Evolutionary conservation across 1,140 invertebrate species (phyloP), one percentile per base, ranked within the genome.

Genomic region (Octopus sinensis): DNA sequence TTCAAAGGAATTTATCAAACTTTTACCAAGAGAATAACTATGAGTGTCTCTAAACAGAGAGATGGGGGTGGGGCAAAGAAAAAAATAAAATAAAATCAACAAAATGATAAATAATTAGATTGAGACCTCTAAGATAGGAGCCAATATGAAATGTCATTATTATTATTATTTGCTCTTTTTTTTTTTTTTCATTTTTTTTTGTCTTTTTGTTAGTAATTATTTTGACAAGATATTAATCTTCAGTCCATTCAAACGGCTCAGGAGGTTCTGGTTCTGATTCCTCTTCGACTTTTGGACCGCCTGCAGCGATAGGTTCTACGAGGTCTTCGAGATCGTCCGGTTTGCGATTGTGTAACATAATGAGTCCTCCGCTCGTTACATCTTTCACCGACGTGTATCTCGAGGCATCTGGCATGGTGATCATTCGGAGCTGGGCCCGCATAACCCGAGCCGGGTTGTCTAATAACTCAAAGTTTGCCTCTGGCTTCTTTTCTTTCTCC

Each of bases 221-320:
- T 43, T 43, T 43, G 30, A 81, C 3, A 68, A 68, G 12, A 68
- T 68, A n/a, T 80, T 86, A 90, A 82, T 90, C 90, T 83, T 97
- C 96, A 84, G 93, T 94, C 90, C 96, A 99, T 92, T 98, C 96
- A 91, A 99, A 99, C 84, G 97, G 96, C 92, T 98, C 97, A 86
- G 97, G 97, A 71, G 97, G 96, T 89, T 98, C 96, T 4, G 97
- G 96, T 87, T 97, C 96, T 51, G 88, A 73, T 87, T 98, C 97
- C 84, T 98, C 97, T 83, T 96, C 95, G 9, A 95, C 94, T 91
- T 97, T 97, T 0, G 97, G 96, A 5, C 97, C 96, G 86, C 96
- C 97, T 53, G 96, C 96, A 93, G 84, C 86, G 12, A 99, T 96
- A 13, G 96, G 95, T 90, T 98, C 97, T 4, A 99, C 97, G 51